These are phyloP conservation scores for Sebastes hopkinsi DNA, from an alignment of 2,797 vertebrate species.

Conservation along the genomic window DNA sequence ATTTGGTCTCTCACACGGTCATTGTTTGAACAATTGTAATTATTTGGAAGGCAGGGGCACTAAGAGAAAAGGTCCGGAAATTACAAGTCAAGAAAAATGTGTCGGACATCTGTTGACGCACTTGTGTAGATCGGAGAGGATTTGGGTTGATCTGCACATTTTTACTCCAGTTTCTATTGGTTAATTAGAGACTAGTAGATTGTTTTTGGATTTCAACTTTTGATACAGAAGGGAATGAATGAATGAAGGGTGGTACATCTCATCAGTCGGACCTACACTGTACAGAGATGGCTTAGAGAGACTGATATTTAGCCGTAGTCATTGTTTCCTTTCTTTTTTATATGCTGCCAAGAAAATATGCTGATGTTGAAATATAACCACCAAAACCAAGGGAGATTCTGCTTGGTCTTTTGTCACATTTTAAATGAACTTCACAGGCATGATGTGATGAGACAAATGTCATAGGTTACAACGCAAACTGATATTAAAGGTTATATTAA, in stretches of 20 bases:
- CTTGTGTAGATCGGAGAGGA: constrained; percentile 32
- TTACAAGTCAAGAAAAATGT: constrained; percentile 33
- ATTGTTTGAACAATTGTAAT: constrained; percentile 45
- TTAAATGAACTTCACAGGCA: background rate
- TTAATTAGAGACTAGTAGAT: constrained; percentile 42
- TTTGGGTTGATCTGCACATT: constrained; percentile 52
- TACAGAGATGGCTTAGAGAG: constrained; percentile 77
- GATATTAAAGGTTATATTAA: too few species aligned
- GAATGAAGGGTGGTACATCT: constrained; percentile 67
- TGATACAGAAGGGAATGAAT: constrained; percentile 69
- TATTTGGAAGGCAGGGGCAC: constrained; percentile 31
- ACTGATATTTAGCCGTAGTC: constrained; percentile 81
- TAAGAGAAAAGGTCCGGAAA: constrained; percentile 23
- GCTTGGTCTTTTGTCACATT: constrained; percentile 65
- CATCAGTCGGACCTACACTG: constrained; percentile 75
- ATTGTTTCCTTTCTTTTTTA: constrained; percentile 78
- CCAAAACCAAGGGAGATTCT: constrained; percentile 75
- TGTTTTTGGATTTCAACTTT: constrained; percentile 66
- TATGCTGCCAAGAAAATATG: constrained; percentile 85
- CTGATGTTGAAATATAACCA: constrained; percentile 87
- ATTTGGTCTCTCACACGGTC: constrained; percentile 32
- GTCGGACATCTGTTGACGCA: constrained; percentile 21
- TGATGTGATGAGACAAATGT: background rate
- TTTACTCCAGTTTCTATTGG: constrained; percentile 65
- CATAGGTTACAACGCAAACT: background rate